These are phyloP conservation scores for Apodemia mormo DNA, from an alignment of 2,888 invertebrate species.

Conservation along the genomic window DNA sequence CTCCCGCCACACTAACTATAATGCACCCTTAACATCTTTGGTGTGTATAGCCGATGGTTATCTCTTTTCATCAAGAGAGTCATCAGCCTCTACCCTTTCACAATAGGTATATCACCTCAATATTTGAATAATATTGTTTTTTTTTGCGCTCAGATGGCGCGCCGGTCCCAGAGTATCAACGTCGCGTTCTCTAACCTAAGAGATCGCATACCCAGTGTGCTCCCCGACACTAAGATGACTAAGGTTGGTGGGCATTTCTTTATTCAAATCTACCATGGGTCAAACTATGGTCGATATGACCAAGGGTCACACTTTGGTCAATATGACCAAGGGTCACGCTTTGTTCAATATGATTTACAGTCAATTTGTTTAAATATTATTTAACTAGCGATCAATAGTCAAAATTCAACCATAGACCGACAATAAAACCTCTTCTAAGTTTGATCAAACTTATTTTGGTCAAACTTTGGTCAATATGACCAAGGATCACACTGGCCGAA, in stretches of 20 bases:
- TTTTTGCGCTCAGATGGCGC: constrained; percentile 70
- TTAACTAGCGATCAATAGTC: too few species aligned
- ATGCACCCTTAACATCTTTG: too few species aligned
- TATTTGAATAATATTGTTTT: constrained; percentile 1
- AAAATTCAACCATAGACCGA: too few species aligned
- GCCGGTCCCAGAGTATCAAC: constrained; percentile 95
- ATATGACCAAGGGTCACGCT: background rate
- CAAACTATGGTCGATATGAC: background rate
- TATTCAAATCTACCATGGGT: background rate
- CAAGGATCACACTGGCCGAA: background rate
- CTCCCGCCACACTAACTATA: too few species aligned
- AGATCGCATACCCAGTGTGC: constrained; percentile 97
- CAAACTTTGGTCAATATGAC: background rate
- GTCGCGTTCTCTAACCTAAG: constrained; percentile 95
- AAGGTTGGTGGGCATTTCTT: constrained; percentile 83
- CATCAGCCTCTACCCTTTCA: too few species aligned
- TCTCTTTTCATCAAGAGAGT: too few species aligned
- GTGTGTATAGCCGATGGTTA: too few species aligned
- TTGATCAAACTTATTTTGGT: too few species aligned
- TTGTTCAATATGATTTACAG: background rate
- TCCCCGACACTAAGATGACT: constrained; percentile 96
- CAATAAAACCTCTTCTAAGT: too few species aligned
- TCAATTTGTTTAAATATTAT: too few species aligned
- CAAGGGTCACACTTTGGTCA: background rate
- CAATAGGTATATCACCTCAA: background rate